Base-by-base conservation (phyloP, 2,888 invertebrate species). In the Drosophila eohydei region DNA sequence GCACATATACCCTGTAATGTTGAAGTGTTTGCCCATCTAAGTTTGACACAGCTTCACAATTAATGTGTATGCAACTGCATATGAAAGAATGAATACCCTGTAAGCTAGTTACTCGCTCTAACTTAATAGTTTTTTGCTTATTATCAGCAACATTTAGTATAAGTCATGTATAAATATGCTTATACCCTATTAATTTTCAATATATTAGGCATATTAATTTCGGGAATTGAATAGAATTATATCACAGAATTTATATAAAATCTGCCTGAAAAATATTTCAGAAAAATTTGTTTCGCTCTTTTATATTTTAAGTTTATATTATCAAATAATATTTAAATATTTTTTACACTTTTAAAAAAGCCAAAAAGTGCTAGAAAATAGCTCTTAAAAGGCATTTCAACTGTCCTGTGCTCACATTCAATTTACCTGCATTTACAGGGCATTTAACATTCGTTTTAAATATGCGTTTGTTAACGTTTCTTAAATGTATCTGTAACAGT, bases 1-100 rank as follows among this genome's bases (percentile, higher is more conserved):
- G 26, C 32, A 9, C 8, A 21, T 7, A 78, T 74, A 74, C 75
- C 60, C 79, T 74, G 51, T 48, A 51, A 44, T 21, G 7, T 16
- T 6, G 3, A 16, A 32, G n/a, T 1, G 30, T 12, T 12, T 12
- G 16, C 11, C 28, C 32, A 50, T n/a, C 3, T 46, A 4, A 14
- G 26, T 12, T 26, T 12, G 0, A 21, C 1, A 11, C 3, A 16
- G 21, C 9, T 16, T 16, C 0, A 0, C 43, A 21, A 16, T 21
- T 43, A 11, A 21, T 3, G 4, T 21, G 4, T 21, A 8, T 34
- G 34, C 2, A 34, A 34, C 4, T 43, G 43, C 21, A 21, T 43
- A 21, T 2, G 12, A 1, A 21, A 21, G 21, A 21, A 14, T 12
- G 21, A 21, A 44, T 44, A 44, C 26, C 12, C 44, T 41, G 8